These are phyloP conservation scores for Lutjanus erythropterus DNA, from an alignment of 2,113 vertebrate species.

Conservation along the genomic window DNA sequence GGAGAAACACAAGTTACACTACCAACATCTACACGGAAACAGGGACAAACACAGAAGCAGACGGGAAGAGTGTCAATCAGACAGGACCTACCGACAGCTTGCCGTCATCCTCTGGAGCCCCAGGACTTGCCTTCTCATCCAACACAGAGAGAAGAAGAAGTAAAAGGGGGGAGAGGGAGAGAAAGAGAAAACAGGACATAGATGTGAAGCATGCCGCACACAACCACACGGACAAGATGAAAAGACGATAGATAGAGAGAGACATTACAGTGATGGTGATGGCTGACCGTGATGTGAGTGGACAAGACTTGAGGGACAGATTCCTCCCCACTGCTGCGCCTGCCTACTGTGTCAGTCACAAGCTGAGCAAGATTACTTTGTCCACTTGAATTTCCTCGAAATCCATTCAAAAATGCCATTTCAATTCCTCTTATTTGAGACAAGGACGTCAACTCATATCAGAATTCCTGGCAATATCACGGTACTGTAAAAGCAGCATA, in stretches of 20 bases:
- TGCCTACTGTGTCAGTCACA: conserved; percentile 25
- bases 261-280: conserved; percentile 57
- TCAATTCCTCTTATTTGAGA: conserved; percentile 15
- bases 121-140: conserved; percentile 85
- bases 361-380: conserved; percentile 33
- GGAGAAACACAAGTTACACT: conserved; percentile 40
- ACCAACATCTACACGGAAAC: conserved; percentile 62
- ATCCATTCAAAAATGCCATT: conserved; percentile 41
- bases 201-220: conserved; percentile 83
- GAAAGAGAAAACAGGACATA: conserved; percentile 80
- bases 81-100: conserved; percentile 87
- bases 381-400: conserved; percentile 41
- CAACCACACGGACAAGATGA: conserved; percentile 63
- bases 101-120: conserved; percentile 82
- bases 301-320: conserved; percentile 66
- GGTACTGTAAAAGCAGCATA: neutral
- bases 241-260: conserved; percentile 51
- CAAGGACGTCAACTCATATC: conserved; percentile 19
- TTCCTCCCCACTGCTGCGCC: conserved; percentile 43
- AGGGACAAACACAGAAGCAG: conserved; percentile 68
- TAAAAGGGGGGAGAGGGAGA: conserved; percentile 60
- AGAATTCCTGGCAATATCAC: neutral
- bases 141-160: conserved; percentile 76
- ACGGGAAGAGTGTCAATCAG: conserved; percentile 67
- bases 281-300: conserved; percentile 58